Conservation (phyloP, 2,888 invertebrate species). For the Celastrina argiolus region DNA sequence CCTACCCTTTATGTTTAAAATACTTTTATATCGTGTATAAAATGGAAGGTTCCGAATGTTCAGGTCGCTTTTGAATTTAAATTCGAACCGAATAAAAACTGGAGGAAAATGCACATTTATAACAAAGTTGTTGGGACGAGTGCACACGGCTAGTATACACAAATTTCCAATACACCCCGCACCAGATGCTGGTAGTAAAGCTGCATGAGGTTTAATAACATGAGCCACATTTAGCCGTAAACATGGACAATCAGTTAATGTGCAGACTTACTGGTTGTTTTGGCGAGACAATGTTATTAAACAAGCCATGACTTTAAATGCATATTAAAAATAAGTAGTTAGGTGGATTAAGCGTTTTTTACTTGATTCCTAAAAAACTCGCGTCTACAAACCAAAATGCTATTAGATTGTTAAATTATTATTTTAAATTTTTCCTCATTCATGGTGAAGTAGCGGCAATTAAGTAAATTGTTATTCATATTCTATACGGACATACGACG, state of each 20-base stretch:
- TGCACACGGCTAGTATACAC: neutral
- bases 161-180: slow-evolving; percentile 8
- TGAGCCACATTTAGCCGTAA: slow-evolving; percentile 20
- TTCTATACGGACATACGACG: no score
- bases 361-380: no score
- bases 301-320: neutral
- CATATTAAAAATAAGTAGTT: no score
- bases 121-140: neutral
- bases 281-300: slow-evolving; percentile 18
- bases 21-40: no score
- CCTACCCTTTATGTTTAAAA: no score
- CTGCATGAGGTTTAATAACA: slow-evolving; percentile 17
- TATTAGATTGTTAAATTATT: no score
- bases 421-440: no score
- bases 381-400: no score
- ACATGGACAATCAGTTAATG: slow-evolving; percentile 23
- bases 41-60: no score
- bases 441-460: no score
- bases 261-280: slow-evolving; percentile 22
- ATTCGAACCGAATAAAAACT: neutral
- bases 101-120: neutral
- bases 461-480: no score
- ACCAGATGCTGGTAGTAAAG: slow-evolving; percentile 14
- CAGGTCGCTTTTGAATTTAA: neutral
- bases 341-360: no score